Conservation (phyloP, 2,113 vertebrate genomes). For the Onychostoma macrolepis region DNA sequence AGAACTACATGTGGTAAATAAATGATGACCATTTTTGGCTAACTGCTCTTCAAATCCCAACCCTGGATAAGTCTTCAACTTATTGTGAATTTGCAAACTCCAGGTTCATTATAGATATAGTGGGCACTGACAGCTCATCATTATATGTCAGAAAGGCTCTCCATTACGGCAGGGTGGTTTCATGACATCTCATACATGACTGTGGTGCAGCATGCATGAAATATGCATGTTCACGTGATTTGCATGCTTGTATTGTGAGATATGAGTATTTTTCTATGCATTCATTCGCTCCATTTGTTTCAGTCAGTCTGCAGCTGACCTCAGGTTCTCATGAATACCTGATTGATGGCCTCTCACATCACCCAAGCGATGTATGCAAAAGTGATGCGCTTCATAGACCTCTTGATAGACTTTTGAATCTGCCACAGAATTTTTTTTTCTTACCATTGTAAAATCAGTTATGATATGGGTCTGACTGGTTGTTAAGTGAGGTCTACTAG, state of each 20-base stretch:
- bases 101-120: not conserved
- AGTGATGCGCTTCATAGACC: not conserved
- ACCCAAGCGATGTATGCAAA: not conserved
- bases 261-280: not conserved
- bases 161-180: not conserved
- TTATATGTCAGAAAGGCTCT: not conserved
- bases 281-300: constrained; percentile 18
- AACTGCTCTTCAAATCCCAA: not conserved
- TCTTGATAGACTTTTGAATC: constrained; percentile 14
- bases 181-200: not conserved
- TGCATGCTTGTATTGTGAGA: not conserved
- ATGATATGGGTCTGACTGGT: not conserved
- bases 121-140: not conserved
- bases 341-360: constrained; percentile 33
- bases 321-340: constrained; percentile 43
- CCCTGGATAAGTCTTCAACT: not conserved
- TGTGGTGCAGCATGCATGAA: constrained; percentile 10
- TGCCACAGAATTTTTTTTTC: not conserved
- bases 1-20: not conserved
- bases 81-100: not conserved
- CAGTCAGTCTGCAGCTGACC: constrained; percentile 43
- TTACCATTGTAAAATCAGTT: not conserved
- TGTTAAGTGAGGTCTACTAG: not conserved
- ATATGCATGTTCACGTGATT: constrained; percentile 29
- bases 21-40: not conserved